Evolutionary conservation across 2,888 invertebrate species (phyloP), one percentile per base, ranked within the genome.

Genomic region (Dione juno): DNA sequence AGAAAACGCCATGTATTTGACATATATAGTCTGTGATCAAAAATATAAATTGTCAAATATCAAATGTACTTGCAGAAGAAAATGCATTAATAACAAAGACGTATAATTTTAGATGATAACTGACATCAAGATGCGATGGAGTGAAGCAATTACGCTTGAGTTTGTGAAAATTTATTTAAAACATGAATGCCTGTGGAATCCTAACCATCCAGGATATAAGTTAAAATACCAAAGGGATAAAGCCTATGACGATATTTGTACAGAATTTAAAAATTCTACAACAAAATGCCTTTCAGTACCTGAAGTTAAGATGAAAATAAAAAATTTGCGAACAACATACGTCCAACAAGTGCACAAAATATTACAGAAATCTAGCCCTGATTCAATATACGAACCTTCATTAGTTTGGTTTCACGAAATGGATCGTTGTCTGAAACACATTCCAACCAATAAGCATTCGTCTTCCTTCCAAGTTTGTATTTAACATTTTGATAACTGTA

Each of bases 161-260:
- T 94, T 94, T 76, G 93, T 94, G 13, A 92, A 89, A 80, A 82
- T 92, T 66, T 94, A 94, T 79, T 81, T 92, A 66, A 89, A 88
- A 73, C 86, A 93, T 70, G 93, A 93, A 77, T 92, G 92, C 72
- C 81, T 94, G 13, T 94, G 94, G 94, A 91, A 93, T 78, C 88
- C 90, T 1, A 77, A 80, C 54, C 88, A 90, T 74, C 80, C 85
- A 0, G 84, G 82, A 11, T 94, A 94, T 76, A 92, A 89, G 82
- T 72, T 85, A 10, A 88, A 85, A 77, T 81, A 80, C 71, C 84
- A 84, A 74, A 84, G 93, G 73, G 85, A 89, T 65, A 83, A 82
- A 45, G 92, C 93, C 0, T 92, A 91, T 74, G 68, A 76, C 1
- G 81, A 83, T 53, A 89, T 92, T 43, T 81, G 80, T 70, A 69